Percentiles rank a stretch among this genome's conserved stretches.
Evolutionary conservation across 2,113 vertebrate species (phyloP).

Genomic region (Datnioides undecimradiatus): DNA sequence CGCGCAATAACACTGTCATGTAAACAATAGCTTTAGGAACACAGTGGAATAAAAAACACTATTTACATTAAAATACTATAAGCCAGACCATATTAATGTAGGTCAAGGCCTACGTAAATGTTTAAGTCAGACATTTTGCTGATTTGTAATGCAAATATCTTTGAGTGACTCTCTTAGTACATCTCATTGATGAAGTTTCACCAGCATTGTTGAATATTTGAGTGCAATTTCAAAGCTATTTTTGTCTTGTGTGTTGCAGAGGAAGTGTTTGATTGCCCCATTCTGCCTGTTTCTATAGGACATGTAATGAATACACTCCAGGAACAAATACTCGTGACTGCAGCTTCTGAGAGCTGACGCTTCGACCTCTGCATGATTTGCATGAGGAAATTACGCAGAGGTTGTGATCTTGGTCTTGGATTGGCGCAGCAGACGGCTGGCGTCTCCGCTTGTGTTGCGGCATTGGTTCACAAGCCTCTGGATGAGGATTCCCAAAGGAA

Average conservation of each 20-base stretch:
- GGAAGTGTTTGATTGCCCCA: background rate
- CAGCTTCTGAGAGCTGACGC: background rate
- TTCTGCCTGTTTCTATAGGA: slow-evolving; percentile 5
- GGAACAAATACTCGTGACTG: background rate
- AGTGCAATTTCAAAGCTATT: slow-evolving; percentile 12
- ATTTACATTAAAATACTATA: background rate
- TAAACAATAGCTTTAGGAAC: slow-evolving; percentile 42
- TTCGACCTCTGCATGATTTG: background rate
- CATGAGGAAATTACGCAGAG: background rate
- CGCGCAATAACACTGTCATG: slow-evolving; percentile 12
- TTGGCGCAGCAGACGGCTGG: background rate
- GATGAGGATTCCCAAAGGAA: background rate
- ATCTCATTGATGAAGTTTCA: slow-evolving; percentile 7
- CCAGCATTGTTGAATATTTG: slow-evolving; percentile 15
- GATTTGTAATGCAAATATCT: background rate
- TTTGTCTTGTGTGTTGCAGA: background rate
- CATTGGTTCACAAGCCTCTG: background rate
- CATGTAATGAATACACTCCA: background rate
- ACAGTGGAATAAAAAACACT: background rate
- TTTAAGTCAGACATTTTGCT: background rate
- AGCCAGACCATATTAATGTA: background rate
- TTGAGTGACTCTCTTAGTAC: slow-evolving; percentile 5
- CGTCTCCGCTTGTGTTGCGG: background rate
- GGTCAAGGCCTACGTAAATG: background rate
- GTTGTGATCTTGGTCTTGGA: background rate